Conservation (phyloP, 2,888 invertebrate species). For the Orthosia incerta region DNA sequence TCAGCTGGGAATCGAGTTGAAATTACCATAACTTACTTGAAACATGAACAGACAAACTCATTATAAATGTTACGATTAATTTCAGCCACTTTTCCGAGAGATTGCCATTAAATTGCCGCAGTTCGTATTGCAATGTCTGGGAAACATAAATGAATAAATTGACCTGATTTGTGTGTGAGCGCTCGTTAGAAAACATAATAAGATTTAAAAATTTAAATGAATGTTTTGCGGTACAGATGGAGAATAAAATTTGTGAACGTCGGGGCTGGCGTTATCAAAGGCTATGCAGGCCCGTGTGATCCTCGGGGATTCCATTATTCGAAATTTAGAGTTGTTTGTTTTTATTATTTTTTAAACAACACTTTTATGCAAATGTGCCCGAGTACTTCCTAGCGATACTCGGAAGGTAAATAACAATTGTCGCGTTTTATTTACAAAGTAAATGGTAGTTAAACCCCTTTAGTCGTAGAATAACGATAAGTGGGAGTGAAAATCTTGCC, state of each 20-base stretch:
- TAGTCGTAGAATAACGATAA: constrained; percentile 41
- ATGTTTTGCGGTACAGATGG: constrained; percentile 71
- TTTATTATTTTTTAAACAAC: constrained; percentile 70
- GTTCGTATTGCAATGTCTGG: constrained; percentile 67
- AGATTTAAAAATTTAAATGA: constrained; percentile 78
- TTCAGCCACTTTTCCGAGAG: constrained; percentile 55
- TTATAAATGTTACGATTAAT: constrained; percentile 65
- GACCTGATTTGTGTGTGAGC: constrained; percentile 67
- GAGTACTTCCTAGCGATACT: constrained; percentile 60
- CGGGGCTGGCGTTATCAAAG: constrained; percentile 77
- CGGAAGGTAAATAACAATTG: constrained; percentile 59
- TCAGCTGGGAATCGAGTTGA: constrained; percentile 41
- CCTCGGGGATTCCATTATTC: constrained; percentile 76
- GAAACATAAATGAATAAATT: constrained; percentile 70
- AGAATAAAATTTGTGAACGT: constrained; percentile 74
- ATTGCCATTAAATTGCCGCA: constrained; percentile 50
- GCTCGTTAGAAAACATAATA: constrained; percentile 75
- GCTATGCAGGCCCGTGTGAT: constrained; percentile 76
- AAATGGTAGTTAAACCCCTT: constrained; percentile 58
- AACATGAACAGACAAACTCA: constrained; percentile 64
- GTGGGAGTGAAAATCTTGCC: constrained; percentile 30
- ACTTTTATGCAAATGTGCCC: constrained; percentile 63
- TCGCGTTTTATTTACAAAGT: constrained; percentile 60
- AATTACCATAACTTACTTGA: constrained; percentile 58
- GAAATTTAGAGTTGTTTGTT: constrained; percentile 77